phyloP scores from a whole-genome alignment of 2,888 invertebrate genomes.

The Drosophila subquinaria region DNA sequence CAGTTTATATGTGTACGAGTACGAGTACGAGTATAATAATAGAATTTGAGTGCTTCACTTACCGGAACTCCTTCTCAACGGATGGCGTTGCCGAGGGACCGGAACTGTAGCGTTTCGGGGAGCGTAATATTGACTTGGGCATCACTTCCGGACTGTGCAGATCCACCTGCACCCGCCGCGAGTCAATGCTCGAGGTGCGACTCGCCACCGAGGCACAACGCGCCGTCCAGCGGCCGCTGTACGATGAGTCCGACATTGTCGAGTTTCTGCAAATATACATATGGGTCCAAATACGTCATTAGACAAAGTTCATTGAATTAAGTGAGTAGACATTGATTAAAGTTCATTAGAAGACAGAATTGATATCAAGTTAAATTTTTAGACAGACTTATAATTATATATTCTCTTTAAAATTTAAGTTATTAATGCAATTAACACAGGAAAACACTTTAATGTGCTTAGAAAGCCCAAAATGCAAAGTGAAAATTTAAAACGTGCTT shows the following conservation, averaged over 20 bases:
- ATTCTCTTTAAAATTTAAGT: neutral
- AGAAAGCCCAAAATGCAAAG: neutral
- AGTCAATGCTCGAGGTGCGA: slow-evolving; percentile 85
- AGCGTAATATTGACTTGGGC: slow-evolving; percentile 82
- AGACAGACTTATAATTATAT: neutral
- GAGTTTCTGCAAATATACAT: slow-evolving; percentile 76
- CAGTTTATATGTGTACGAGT: neutral
- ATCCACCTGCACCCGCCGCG: slow-evolving; percentile 84
- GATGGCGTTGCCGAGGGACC: slow-evolving; percentile 85
- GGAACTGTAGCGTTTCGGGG: slow-evolving; percentile 83
- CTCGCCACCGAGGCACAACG: slow-evolving; percentile 84
- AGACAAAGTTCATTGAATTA: neutral
- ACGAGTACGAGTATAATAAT: slow-evolving; percentile 10
- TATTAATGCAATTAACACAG: neutral
- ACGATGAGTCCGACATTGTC: slow-evolving; percentile 85
- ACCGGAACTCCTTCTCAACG: slow-evolving; percentile 85
- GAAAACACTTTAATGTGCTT: neutral
- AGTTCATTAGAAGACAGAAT: neutral
- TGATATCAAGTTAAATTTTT: neutral
- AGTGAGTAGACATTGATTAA: neutral
- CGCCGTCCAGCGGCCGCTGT: slow-evolving; percentile 83
- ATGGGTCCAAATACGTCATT: neutral
- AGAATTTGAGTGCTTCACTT: slow-evolving; percentile 30
- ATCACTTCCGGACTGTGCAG: slow-evolving; percentile 84
- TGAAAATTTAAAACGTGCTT: neutral